Base-by-base conservation (phyloP, 1,140 invertebrate genomes). In the Solenopsis invicta region DNA sequence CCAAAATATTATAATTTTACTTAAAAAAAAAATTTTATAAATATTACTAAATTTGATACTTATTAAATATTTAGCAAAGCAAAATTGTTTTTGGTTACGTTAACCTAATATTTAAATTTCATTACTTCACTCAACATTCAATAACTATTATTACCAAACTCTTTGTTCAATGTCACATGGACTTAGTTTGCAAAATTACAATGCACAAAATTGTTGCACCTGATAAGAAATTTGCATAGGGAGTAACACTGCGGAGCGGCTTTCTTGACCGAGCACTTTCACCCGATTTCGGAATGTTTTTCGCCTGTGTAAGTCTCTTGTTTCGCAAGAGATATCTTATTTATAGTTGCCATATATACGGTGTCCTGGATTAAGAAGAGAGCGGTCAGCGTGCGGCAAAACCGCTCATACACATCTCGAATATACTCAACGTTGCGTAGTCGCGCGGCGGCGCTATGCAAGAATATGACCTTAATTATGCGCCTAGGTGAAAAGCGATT, bases 281-380 rank as follows among this genome's bases (percentile, higher is more conserved):
- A 81, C 71, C 54, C 62, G 69, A 86, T 89, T 89, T 89, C 64
- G 74, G 82, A 71, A 88, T 86, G 54, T 67, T 88, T 86, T 81
- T 76, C 45, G 67, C 24, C 64, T 41, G 52, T 74, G 61, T 56
- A 85, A 88, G 50, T 8, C 59, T 77, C 52, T 54, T 45, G 75
- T 89, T 88, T 88, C 82, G 67, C 50, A 89, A 89, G 41, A 64
- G 45, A 52, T 41, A 67, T 67, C 37, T 85, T 72, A 59, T 66
- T 87, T 87, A 71, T 52, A 67, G 54, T 37, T 62, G 59, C 37
- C 37, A 16, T 66, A 29, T 86, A 41, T 71, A 81, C 67, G 34
- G 62, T 77, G 66, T 34, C n/a, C 52, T 37, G 37, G 54, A 88
- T 85, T 74, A 45, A 84, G 80, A 74, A 24, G 62, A 80, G 77